Conservation (phyloP, 1,140 invertebrate species). For the Pseudomyrmex sp. region DNA sequence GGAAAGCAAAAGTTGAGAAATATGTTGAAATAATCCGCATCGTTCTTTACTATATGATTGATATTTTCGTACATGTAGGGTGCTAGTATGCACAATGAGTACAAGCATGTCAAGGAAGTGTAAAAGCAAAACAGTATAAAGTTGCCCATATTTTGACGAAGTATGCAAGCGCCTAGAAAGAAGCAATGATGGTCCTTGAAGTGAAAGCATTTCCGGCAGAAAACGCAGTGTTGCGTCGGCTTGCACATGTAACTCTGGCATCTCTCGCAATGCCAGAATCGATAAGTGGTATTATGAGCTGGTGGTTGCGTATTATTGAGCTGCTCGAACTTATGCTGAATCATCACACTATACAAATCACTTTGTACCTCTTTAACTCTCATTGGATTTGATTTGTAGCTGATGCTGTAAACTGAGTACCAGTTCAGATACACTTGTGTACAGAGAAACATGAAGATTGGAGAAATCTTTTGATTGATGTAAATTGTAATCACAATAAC, state of each 20-base stretch:
- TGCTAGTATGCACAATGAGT: conserved; percentile 71
- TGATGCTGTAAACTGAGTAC: conserved; percentile 75
- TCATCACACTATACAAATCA: conserved; percentile 16
- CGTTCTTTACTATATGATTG: conserved; percentile 62
- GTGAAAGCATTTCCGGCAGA: conserved; percentile 77
- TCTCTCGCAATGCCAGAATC: conserved; percentile 78
- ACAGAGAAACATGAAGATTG: conserved; percentile 75
- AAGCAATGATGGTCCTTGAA: conserved; percentile 78
- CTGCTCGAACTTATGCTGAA: conserved; percentile 10
- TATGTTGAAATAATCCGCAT: conserved; percentile 69
- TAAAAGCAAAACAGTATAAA: conserved; percentile 78
- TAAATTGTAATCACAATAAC: conserved; percentile 69
- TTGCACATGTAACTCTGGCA: conserved; percentile 73
- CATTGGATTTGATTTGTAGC: conserved; percentile 68
- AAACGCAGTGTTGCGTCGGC: conserved; percentile 73
- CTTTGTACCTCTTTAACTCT: conserved; percentile 52
- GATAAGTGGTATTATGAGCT: conserved; percentile 41
- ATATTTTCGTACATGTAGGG: conserved; percentile 76
- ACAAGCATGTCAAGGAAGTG: conserved; percentile 74
- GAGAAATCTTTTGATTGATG: conserved; percentile 71
- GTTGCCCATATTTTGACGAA: conserved; percentile 77
- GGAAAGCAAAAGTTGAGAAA: conserved; percentile 78
- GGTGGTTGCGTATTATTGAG: neutral
- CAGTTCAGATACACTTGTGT: conserved; percentile 78
- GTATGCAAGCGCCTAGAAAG: conserved; percentile 75